A percentile compares a stretch with the other conserved stretches of the same genome.
Conservation (phyloP, 2,113 vertebrate species). For the Mugil cephalus region DNA sequence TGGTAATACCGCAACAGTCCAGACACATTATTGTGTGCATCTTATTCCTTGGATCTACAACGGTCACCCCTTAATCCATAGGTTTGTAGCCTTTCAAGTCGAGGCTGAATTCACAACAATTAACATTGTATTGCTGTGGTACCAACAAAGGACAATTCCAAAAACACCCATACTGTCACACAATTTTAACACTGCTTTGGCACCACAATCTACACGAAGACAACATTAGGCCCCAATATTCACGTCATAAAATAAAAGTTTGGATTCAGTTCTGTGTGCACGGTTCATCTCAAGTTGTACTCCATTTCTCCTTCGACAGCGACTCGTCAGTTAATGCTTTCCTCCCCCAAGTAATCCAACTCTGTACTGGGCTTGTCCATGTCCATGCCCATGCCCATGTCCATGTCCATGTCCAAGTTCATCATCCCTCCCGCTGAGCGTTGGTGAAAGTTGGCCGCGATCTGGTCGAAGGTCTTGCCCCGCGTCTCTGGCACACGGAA, state of each 20-base stretch:
- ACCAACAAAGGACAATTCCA: slow-evolving; percentile 28
- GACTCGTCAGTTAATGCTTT: slow-evolving; percentile 65
- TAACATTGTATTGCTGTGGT: slow-evolving; percentile 22
- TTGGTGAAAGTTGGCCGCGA: slow-evolving; percentile 85
- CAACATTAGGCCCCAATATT: slow-evolving; percentile 44
- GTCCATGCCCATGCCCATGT: slow-evolving; percentile 70
- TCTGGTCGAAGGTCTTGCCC: slow-evolving; percentile 93
- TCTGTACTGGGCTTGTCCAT: slow-evolving; percentile 88
- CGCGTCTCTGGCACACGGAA: slow-evolving; percentile 92
- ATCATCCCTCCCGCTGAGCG: slow-evolving; percentile 79
- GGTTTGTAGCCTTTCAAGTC: slow-evolving; percentile 10
- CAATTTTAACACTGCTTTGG: slow-evolving; percentile 51
- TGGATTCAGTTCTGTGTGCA: slow-evolving; percentile 23
- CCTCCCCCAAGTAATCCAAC: slow-evolving; percentile 87
- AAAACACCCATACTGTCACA: slow-evolving; percentile 37
- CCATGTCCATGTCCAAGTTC: slow-evolving; percentile 83
- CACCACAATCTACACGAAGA: slow-evolving; percentile 40
- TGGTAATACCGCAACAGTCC: slow-evolving; percentile 49
- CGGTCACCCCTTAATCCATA: background rate
- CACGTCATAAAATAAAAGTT: slow-evolving; percentile 45
- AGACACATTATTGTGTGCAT: slow-evolving; percentile 28
- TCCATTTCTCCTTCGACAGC: slow-evolving; percentile 5
- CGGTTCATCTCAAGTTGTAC: slow-evolving; percentile 34
- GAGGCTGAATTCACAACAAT: slow-evolving; percentile 10
- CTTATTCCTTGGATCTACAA: slow-evolving; percentile 21